Percentiles rank a stretch among this genome's conserved stretches.
These are phyloP conservation scores for Amblyopsis hoosieri DNA, from an alignment of 2,797 vertebrate genomes.

Conservation along the genomic window DNA sequence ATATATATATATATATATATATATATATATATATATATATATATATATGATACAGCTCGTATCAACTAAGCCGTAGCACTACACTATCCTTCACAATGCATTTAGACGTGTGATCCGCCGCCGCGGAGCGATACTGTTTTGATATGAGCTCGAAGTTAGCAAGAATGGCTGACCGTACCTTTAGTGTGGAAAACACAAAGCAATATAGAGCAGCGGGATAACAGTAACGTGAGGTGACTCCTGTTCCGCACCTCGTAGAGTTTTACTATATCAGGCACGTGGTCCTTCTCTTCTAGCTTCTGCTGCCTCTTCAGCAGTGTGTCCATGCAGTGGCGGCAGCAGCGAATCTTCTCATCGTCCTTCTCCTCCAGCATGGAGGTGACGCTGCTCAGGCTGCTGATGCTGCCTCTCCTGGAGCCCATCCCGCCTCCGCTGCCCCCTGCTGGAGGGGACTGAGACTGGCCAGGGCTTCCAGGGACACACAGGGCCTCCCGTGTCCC, in stretches of 20 bases:
- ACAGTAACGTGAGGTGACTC: no score
- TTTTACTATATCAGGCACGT: constrained; percentile 88
- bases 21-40: no score
- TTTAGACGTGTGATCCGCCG: no score
- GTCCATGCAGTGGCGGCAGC: constrained; percentile 93
- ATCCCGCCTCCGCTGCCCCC: constrained; percentile 74
- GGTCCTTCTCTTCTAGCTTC: constrained; percentile 91
- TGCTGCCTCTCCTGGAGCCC: constrained; percentile 89
- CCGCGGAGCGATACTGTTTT: no score
- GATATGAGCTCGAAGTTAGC: no score
- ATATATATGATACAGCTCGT: no score
- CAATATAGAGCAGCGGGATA: background rate
- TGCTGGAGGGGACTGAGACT: constrained; percentile 70
- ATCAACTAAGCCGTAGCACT: no score
- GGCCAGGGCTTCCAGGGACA: constrained; percentile 81
- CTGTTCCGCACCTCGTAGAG: constrained; percentile 85
- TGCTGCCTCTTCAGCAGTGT: constrained; percentile 89
- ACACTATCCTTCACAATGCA: no score
- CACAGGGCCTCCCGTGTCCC: constrained; percentile 87
- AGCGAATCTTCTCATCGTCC: constrained; percentile 94
- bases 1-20: no score
- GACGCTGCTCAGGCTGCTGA: constrained; percentile 91
- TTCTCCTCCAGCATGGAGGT: constrained; percentile 95
- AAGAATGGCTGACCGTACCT: no score
- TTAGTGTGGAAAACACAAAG: background rate